A percentile compares a stretch with the other conserved stretches of the same genome.
These are phyloP conservation scores for Tadarida brasiliensis DNA, from an alignment of 2,797 vertebrate species.

Conservation along the genomic window DNA sequence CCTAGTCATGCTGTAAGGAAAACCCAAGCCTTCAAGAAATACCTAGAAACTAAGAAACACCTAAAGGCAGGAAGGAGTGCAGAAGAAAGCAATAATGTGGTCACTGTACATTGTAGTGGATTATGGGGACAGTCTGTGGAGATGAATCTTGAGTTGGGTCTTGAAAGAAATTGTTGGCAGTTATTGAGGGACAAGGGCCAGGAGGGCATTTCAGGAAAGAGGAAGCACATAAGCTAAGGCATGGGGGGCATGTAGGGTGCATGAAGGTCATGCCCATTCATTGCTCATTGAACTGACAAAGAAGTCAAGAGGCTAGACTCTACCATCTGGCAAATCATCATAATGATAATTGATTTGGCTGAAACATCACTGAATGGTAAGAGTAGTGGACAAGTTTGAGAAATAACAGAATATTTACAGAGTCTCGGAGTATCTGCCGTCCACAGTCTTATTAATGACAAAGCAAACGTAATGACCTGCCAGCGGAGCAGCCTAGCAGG, in stretches of 20 bases:
- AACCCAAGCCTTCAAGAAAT: neutral
- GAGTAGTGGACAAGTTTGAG: neutral
- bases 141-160: neutral
- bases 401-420: neutral
- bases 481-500: neutral
- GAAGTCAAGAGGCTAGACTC: neutral
- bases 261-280: neutral
- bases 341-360: neutral
- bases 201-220: neutral
- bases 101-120: neutral
- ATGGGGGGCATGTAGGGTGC: accelerated
- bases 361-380: neutral
- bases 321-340: neutral
- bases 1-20: neutral
- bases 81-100: neutral
- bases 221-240: neutral
- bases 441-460: neutral
- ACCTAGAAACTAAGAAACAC: neutral
- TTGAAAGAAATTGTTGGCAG: neutral
- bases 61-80: neutral
- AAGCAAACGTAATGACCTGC: neutral
- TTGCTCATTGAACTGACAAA: neutral
- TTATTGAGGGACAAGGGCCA: neutral
- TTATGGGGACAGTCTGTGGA: neutral
- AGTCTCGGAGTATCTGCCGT: neutral